phyloP scores from a whole-genome alignment of 2,888 invertebrate genomes.

The Notodonta dromedarius region DNA sequence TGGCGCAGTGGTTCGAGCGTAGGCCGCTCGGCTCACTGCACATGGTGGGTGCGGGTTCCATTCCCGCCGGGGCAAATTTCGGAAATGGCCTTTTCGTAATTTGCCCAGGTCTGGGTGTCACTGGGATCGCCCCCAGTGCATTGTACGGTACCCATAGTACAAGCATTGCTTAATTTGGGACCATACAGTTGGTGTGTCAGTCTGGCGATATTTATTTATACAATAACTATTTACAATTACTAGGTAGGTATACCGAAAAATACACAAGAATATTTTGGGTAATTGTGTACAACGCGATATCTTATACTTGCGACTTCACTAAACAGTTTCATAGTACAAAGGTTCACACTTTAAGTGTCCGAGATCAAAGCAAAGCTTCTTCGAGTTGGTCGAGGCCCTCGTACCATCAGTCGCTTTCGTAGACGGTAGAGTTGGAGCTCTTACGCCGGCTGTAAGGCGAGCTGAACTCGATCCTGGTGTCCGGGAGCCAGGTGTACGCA shows the following conservation, averaged over 20 bases:
- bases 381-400: constrained; percentile 71
- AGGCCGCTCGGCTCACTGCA: too few species aligned
- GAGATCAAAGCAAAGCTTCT: constrained; percentile 71
- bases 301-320: constrained; percentile 27
- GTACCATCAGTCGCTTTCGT: constrained; percentile 81
- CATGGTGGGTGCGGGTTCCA: too few species aligned
- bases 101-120: too few species aligned
- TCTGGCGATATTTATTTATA: too few species aligned
- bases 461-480: constrained; percentile 76
- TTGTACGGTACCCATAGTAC: too few species aligned
- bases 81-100: too few species aligned
- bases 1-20: too few species aligned
- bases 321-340: constrained; percentile 32
- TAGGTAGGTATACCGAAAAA: constrained; percentile 23
- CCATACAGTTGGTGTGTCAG: too few species aligned
- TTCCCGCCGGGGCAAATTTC: too few species aligned
- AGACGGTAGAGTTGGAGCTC: constrained; percentile 78
- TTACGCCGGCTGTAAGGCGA: constrained; percentile 73
- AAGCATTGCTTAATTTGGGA: too few species aligned
- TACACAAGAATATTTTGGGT: constrained; percentile 18
- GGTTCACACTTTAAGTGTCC: constrained; percentile 50
- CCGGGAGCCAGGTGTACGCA: constrained; percentile 83
- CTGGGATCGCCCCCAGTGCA: too few species aligned
- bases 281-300: constrained; percentile 19
- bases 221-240: constrained; percentile 36